Conservation (phyloP, 1,140 invertebrate genomes). For the Danaus plexippus region DNA sequence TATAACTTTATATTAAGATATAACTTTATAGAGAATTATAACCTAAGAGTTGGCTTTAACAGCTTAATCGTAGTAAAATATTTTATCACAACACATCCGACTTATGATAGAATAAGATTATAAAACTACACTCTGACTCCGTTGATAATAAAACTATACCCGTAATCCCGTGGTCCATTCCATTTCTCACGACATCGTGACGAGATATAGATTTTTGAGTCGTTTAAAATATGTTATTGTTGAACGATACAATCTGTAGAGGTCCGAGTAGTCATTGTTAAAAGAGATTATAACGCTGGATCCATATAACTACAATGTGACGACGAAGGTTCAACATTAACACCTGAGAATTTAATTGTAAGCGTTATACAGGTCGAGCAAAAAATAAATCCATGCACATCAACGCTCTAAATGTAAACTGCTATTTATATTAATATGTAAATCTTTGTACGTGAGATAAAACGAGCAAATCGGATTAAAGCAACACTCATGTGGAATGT, state of each 20-base stretch:
- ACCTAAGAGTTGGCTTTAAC: no score
- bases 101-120: no score
- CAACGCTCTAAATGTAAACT: no score
- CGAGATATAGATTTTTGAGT: constrained; percentile 16
- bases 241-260: constrained; percentile 12
- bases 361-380: constrained; percentile 4
- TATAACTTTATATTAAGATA: no score
- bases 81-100: no score
- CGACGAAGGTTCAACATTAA: constrained; percentile 3
- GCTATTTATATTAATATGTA: constrained; percentile 19
- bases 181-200: constrained; percentile 18
- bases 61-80: no score
- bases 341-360: constrained; percentile 12
- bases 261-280: constrained; percentile 3
- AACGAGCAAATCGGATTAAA: constrained; percentile 40
- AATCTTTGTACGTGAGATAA: constrained; percentile 34
- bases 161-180: constrained; percentile 20
- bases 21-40: no score
- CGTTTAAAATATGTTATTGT: constrained; percentile 11
- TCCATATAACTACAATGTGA: not conserved
- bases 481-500: constrained; percentile 29
- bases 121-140: no score
- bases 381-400: constrained; percentile 12
- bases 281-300: constrained; percentile 5
- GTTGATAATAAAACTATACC: constrained; percentile 15